Base-by-base conservation (phyloP, 2,797 vertebrate species). In the Xiphorhynchus erythropygius region DNA sequence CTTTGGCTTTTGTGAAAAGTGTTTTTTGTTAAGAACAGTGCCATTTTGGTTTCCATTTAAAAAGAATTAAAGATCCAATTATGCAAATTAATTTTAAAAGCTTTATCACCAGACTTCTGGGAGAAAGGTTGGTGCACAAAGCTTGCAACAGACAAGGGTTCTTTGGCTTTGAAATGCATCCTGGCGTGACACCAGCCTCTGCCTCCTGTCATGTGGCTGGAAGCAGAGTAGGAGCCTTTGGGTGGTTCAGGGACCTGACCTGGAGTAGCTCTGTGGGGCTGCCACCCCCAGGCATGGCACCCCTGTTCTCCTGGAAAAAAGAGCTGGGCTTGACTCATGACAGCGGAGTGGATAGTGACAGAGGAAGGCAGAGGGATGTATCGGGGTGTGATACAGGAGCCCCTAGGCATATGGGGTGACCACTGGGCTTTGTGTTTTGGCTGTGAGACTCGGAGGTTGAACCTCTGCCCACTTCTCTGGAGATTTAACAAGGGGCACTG, bases 81-180 rank as follows among this genome's bases (percentile, higher is more conserved):
- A 95, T 91, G 87, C 68, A 88, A 93, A 94, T 90, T 79, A 90
- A 88, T 94, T 94, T 96, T 23, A 91, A 94, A 95, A 86, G 83
- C 80, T 87, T 94, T 91, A 77, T 89, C 1, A 0, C 52, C 64
- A 33, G 5, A 90, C 87, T 90, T 93, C 77, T 88, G 79, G 69
- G 85, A 94, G 83, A 84, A 86, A 90, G 67, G 60, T 84, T 82
- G 71, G 64, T 76, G 71, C 63, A 78, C 44, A 73, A 89, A 93
- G 70, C 82, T 89, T 74, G n/a, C 1, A 4, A 47, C 18, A 52
- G 85, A 47, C 55, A 86, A 89, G 67, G 11, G 17, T 25, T 82
- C 69, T 67, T 70, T n/a, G 65, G 50, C 94, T 97, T 95, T 94
- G 94, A 93, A 92, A 89, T 93, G 55, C 91, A 76, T 67, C 69